A percentile compares a stretch with the other conserved stretches of the same genome.
phyloP scores from a whole-genome alignment of 2,797 vertebrate genomes.

The Geotrypetes seraphini region DNA sequence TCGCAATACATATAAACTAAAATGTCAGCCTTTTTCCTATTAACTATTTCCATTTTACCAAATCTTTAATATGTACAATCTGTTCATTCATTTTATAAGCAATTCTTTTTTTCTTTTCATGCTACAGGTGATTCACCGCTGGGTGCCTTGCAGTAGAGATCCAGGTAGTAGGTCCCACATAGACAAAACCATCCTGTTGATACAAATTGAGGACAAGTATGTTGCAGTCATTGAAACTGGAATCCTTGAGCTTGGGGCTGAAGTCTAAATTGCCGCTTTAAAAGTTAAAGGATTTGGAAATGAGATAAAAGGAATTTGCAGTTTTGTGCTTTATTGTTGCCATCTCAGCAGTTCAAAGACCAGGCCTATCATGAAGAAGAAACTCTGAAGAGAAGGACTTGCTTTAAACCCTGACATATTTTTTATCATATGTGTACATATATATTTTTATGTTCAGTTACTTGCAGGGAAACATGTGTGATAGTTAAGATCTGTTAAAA shows the following conservation, averaged over 20 bases:
- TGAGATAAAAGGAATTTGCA: conserved; percentile 26
- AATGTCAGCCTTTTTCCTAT: no score
- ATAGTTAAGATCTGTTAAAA: conserved; percentile 66
- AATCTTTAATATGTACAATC: no score
- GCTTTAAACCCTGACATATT: background rate
- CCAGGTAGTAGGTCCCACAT: conserved; percentile 89
- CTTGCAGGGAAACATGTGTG: conserved; percentile 61
- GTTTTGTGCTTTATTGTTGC: no score
- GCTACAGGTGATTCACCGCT: conserved; percentile 95
- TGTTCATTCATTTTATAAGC: no score
- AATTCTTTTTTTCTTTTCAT: conserved; percentile 2
- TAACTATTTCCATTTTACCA: no score
- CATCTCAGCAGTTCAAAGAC: background rate
- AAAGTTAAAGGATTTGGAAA: conserved; percentile 24
- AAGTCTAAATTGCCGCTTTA: conserved; percentile 69
- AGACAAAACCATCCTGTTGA: conserved; percentile 97
- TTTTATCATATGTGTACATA: conserved; percentile 20
- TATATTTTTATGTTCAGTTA: conserved; percentile 56
- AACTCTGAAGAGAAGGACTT: conserved; percentile 26
- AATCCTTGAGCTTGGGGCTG: conserved; percentile 92
- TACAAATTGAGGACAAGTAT: conserved; percentile 96
- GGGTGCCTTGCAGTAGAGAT: conserved; percentile 98
- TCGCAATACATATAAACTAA: no score
- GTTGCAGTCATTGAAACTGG: conserved; percentile 94
- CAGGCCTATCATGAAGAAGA: conserved; percentile 13